Percentiles rank a stretch among this genome's conserved stretches.
phyloP scores from a whole-genome alignment of 1,140 invertebrate genomes.

The Lepidurus arcticus region DNA sequence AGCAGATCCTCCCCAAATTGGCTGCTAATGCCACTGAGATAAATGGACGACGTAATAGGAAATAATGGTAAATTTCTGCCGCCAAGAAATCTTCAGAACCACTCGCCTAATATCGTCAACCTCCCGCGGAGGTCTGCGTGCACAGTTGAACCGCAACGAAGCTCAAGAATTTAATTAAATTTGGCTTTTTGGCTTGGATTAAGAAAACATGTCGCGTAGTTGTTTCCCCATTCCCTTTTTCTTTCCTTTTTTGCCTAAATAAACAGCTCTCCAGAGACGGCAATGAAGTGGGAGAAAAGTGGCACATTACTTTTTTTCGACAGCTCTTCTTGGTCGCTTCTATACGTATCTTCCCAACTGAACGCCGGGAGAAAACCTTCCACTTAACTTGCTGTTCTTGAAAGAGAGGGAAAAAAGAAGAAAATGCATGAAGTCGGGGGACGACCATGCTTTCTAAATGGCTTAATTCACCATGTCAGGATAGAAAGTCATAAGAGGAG shows the following conservation, averaged over 20 bases:
- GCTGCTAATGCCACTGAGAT: background rate
- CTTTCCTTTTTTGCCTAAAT: background rate
- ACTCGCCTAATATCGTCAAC: constrained; percentile 1
- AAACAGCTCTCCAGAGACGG: background rate
- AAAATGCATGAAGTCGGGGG: background rate
- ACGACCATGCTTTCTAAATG: background rate
- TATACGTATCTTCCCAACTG: too few relatives aligned
- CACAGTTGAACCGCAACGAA: constrained; percentile 18
- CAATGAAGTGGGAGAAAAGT: constrained; percentile 11
- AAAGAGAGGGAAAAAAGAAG: background rate
- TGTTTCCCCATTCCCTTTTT: background rate
- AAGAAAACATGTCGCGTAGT: constrained; percentile 14
- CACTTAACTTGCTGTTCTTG: too few relatives aligned
- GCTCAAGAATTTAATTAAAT: constrained; percentile 22
- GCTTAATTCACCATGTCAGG: background rate
- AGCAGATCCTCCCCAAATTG: background rate
- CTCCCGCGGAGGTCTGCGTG: background rate
- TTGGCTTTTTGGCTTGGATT: background rate
- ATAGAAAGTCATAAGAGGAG: background rate
- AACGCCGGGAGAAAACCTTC: too few relatives aligned
- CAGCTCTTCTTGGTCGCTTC: too few relatives aligned
- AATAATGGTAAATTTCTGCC: background rate
- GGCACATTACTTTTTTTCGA: background rate
- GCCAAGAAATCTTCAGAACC: background rate
- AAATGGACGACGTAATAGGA: background rate